Percentiles rank a stretch among this genome's conserved stretches.
Evolutionary conservation across 1,140 invertebrate species (phyloP).

Genomic region (Drosophila ambigua): DNA sequence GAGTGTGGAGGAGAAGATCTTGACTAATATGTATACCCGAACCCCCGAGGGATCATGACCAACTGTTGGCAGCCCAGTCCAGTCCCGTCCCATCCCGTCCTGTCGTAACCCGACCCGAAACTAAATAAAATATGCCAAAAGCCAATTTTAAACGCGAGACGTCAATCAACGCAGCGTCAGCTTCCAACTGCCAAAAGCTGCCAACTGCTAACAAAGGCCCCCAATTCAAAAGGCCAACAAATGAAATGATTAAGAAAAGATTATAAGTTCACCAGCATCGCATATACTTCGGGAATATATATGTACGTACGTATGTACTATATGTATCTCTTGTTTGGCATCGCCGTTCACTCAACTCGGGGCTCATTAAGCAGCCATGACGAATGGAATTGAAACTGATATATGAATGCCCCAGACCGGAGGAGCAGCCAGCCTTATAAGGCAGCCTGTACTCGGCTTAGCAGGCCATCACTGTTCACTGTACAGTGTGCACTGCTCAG

Average conservation of each 20-base stretch:
- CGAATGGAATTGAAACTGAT: conserved; percentile 80
- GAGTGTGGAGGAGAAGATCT: conserved; percentile 37
- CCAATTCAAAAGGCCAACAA: conserved; percentile 36
- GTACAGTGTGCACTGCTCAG: conserved; percentile 32
- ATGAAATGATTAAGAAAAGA: conserved; percentile 78
- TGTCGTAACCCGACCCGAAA: not conserved
- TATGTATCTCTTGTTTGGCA: conserved; percentile 40
- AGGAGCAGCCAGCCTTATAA: conserved; percentile 53
- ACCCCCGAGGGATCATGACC: conserved; percentile 48
- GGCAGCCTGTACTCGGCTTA: conserved; percentile 54
- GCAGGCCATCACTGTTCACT: conserved; percentile 10
- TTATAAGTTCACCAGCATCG: conserved; percentile 57
- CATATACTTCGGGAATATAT: not conserved
- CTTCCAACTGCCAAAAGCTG: conserved; percentile 68
- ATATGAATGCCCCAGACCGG: conserved; percentile 58
- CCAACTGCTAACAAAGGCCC: conserved; percentile 68
- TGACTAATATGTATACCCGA: conserved; percentile 60
- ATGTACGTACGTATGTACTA: not conserved
- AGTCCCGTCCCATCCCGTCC: too few relatives aligned
- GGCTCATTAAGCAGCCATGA: conserved; percentile 81
- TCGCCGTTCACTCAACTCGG: conserved; percentile 73
- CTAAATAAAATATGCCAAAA: conserved; percentile 47
- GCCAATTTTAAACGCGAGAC: conserved; percentile 50
- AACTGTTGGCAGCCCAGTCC: conserved; percentile 45
- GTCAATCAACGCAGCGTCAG: conserved; percentile 78